phyloP scores from a whole-genome alignment of 1,140 invertebrate species.

The Ctenoplectra terminalis region DNA sequence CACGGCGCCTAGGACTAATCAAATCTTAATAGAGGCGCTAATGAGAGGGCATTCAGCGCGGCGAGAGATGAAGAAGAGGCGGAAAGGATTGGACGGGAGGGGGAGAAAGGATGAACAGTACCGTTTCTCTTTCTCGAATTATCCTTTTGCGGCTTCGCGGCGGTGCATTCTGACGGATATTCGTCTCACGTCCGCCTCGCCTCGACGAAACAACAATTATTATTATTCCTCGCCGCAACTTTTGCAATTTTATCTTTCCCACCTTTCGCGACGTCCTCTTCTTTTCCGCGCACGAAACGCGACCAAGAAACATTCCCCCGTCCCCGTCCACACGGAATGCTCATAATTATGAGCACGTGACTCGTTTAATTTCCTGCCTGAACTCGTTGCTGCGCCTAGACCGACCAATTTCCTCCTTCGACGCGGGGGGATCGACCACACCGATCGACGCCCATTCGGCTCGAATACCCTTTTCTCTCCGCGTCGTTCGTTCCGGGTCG shows the following conservation, averaged over 20 bases:
- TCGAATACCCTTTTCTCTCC: neutral
- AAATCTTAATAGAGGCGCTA: conserved; percentile 81
- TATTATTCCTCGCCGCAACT: conserved; percentile 67
- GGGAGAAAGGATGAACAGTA: conserved; percentile 30
- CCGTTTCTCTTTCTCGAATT: conserved; percentile 67
- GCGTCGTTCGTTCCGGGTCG: neutral
- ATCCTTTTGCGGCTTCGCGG: conserved; percentile 75
- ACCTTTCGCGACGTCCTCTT: neutral
- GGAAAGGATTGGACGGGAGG: conserved; percentile 26
- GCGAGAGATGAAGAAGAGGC: conserved; percentile 40
- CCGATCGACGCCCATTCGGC: conserved; percentile 50
- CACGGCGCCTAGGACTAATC: conserved; percentile 75
- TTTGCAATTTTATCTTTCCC: conserved; percentile 66
- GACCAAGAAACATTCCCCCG: conserved; percentile 4
- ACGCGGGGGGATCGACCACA: conserved; percentile 2
- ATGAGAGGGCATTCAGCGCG: conserved; percentile 78
- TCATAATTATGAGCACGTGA: conserved; percentile 80
- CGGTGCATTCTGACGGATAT: conserved; percentile 70
- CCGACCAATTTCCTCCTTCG: conserved; percentile 74
- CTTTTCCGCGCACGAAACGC: neutral
- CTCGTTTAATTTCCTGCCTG: conserved; percentile 79
- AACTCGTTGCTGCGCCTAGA: conserved; percentile 64
- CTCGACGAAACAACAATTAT: conserved; percentile 73
- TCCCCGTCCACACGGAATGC: conserved; percentile 59
- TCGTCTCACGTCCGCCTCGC: conserved; percentile 74